Percentiles rank a stretch among this genome's conserved stretches.
Conservation (phyloP, 2,888 invertebrate genomes). For the Gasteruption jaculator region DNA sequence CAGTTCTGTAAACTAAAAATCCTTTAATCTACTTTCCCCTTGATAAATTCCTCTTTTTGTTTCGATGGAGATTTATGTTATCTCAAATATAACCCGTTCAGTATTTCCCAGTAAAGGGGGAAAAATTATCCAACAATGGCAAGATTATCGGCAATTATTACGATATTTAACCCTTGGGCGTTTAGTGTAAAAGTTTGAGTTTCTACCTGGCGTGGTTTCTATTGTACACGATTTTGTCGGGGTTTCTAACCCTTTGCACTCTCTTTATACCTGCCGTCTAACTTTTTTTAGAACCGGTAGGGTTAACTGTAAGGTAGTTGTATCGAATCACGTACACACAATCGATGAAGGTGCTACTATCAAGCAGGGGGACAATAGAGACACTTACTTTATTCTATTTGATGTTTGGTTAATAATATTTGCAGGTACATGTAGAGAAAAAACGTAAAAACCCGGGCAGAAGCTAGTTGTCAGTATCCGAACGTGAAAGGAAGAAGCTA, state of each 20-base stretch:
- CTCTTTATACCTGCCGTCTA: background rate
- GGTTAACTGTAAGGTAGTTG: slow-evolving; percentile 10
- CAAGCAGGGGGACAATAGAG: background rate
- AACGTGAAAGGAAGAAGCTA: no score
- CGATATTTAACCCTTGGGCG: slow-evolving; percentile 33
- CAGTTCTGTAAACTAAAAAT: no score
- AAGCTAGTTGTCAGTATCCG: no score
- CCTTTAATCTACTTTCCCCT: no score
- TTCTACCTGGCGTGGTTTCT: slow-evolving; percentile 28
- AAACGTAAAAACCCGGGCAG: no score
- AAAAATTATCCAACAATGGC: slow-evolving; percentile 24
- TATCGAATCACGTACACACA: slow-evolving; percentile 9
- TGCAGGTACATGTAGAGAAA: no score
- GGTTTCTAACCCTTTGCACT: slow-evolving; percentile 32
- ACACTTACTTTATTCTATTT: no score
- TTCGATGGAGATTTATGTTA: no score
- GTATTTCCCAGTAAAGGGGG: no score
- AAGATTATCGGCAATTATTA: slow-evolving; percentile 39
- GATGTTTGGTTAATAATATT: no score
- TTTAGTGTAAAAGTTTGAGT: slow-evolving; percentile 27
- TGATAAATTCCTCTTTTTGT: no score
- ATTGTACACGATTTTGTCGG: slow-evolving; percentile 24
- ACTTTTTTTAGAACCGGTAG: background rate
- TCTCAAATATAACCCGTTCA: no score
- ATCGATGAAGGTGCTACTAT: slow-evolving; percentile 2